Percentiles rank a stretch among this genome's conserved stretches.
phyloP scores from a whole-genome alignment of 1,140 invertebrate genomes.

The Dufourea novaeangliae region DNA sequence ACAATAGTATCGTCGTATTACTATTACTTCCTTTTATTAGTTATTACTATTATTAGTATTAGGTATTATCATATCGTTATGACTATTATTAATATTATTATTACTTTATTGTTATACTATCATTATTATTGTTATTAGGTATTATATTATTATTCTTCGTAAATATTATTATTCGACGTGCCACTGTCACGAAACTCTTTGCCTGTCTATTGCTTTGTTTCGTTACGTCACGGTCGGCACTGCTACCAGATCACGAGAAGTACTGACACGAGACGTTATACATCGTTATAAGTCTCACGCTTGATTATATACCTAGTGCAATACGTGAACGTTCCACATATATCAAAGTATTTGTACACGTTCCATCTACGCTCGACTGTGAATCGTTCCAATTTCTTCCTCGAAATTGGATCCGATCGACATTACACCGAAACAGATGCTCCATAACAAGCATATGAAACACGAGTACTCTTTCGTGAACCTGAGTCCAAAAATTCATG shows the following conservation, averaged over 20 bases:
- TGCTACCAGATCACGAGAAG: constrained; percentile 21
- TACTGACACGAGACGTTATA: constrained; percentile 20
- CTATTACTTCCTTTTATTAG: constrained; percentile 64
- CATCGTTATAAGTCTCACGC: constrained; percentile 23
- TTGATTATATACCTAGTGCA: constrained; percentile 27
- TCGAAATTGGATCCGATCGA: not conserved
- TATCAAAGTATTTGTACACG: constrained; percentile 70
- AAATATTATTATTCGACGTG: constrained; percentile 57
- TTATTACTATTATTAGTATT: constrained; percentile 55
- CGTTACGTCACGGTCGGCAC: constrained; percentile 35
- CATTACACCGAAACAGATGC: not conserved
- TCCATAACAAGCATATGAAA: not conserved
- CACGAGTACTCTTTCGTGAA: not conserved
- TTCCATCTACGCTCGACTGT: constrained; percentile 18
- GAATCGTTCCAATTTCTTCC: not conserved
- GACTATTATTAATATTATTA: constrained; percentile 52
- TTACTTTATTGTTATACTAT: constrained; percentile 37
- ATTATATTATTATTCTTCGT: constrained; percentile 48
- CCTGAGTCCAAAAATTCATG: not conserved
- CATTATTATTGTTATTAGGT: constrained; percentile 50
- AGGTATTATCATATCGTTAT: constrained; percentile 60
- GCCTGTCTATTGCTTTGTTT: constrained; percentile 46
- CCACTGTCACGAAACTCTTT: constrained; percentile 23
- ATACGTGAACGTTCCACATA: constrained; percentile 13
- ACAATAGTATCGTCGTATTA: constrained; percentile 66